Base-by-base conservation (phyloP, 2,113 vertebrate species). In the Spheniscus mendiculus region DNA sequence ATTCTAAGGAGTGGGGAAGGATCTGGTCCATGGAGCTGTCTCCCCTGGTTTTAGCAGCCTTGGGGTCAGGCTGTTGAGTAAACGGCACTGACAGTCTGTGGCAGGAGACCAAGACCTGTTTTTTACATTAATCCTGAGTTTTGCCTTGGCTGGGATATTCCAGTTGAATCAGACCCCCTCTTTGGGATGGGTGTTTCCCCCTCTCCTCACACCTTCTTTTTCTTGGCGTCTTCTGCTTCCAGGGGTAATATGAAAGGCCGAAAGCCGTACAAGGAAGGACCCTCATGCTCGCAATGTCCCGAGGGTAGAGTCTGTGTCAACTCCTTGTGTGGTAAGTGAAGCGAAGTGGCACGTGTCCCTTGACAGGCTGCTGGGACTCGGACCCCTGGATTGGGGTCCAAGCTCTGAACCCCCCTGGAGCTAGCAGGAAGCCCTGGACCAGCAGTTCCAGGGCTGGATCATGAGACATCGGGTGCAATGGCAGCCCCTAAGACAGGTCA, bases 261-360 rank as follows among this genome's bases (percentile, higher is more conserved):
- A 7, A 96, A 94, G 69, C 98, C 98, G 1, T 98, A 98, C 66
- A 45, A 50, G 79, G 95, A 97, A 71, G 98, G 98, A 21, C 66
- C 84, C 10, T 87, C 98, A 0, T 98, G 98, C 67, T 95, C 96
- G 1, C 89, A 66, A 3, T 98, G 98, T 65, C 98, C 98, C 1
- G 18, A 36, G 0, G 97, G 22, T 73, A 98, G 96, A 55, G 55
- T n/a, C 62, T 98, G 98, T 40, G 47, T 88, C 86, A n/a, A 95
- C 55, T 86, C 85, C 47, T 87, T 98, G 72, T 98, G 98, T n/a
- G 98, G 98, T 98, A 87, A 98, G 98, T 96, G 50, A 40, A 44
- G 73, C 20, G 0, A 59, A 55, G 47, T 5, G 2, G 2, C 4
- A 0, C 0, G 0, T 22, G 62, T n/a, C 27, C 69, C 61, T 25